A percentile compares a stretch with the other conserved stretches of the same genome.
These are phyloP conservation scores for Holacanthella duospinosa DNA, from an alignment of 2,888 invertebrate genomes.

Conservation along the genomic window DNA sequence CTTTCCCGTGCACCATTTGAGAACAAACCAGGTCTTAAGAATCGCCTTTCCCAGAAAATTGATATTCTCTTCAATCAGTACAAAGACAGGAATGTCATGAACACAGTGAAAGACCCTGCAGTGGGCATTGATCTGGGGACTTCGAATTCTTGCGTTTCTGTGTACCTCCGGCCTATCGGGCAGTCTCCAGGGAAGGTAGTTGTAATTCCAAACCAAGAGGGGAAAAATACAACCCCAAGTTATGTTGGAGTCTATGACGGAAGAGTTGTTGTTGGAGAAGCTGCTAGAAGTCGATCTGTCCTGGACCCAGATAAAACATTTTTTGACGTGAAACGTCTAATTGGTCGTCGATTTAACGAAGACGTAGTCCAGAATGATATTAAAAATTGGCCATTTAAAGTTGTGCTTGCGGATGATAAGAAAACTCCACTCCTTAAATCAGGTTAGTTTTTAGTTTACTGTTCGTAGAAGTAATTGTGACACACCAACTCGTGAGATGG, in stretches of 20 bases:
- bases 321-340: constrained; percentile 67
- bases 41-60: too few species aligned
- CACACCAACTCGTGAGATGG: too few species aligned
- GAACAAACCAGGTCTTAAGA: too few species aligned
- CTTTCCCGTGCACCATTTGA: too few species aligned
- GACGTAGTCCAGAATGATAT: constrained; percentile 16
- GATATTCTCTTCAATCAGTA: too few species aligned
- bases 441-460: too few species aligned
- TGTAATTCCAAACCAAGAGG: too few species aligned
- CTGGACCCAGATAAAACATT: constrained; percentile 69
- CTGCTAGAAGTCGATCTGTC: constrained; percentile 6
- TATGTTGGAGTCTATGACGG: constrained; percentile 4
- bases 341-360: constrained; percentile 21
- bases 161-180: constrained; percentile 70
- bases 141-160: constrained; percentile 73
- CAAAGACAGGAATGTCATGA: too few species aligned
- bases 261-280: background rate
- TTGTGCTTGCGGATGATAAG: constrained; percentile 50
- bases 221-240: too few species aligned
- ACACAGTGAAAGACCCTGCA: too few species aligned
- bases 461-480: too few species aligned
- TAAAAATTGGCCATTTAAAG: constrained; percentile 25
- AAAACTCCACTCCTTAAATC: constrained; percentile 19
- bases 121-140: constrained; percentile 86
- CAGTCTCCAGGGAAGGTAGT: too few species aligned